These are phyloP conservation scores for Rhinatrema bivittatum DNA, from an alignment of 2,797 vertebrate genomes.

Conservation along the genomic window DNA sequence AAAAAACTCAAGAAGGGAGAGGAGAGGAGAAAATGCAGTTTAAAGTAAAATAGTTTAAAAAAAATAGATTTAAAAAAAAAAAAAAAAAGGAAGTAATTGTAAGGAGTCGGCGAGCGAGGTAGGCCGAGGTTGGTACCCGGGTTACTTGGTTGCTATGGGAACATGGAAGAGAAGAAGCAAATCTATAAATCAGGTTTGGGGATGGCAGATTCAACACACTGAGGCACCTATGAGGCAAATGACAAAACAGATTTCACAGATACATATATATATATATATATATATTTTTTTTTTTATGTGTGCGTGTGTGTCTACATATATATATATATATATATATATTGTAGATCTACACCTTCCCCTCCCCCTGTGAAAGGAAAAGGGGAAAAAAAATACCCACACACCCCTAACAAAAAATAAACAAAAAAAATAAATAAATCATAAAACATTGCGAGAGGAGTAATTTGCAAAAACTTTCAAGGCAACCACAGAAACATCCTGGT, in stretches of 20 bases:
- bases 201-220: constrained; percentile 13
- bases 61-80: too few relatives aligned
- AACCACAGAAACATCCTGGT: too few relatives aligned
- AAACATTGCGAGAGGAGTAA: too few relatives aligned
- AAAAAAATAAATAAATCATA: too few relatives aligned
- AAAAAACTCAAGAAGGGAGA: constrained; percentile 6
- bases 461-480: too few relatives aligned
- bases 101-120: constrained; percentile 20
- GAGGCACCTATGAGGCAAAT: constrained; percentile 38
- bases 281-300: too few relatives aligned
- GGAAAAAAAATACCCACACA: constrained; percentile 13
- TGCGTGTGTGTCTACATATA: too few relatives aligned
- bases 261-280: too few relatives aligned
- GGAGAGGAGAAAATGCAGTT: not conserved
- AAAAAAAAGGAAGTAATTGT: not conserved
- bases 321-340: too few relatives aligned
- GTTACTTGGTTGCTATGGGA: constrained; percentile 58
- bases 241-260: too few relatives aligned
- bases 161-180: constrained; percentile 58
- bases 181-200: constrained; percentile 17
- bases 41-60: not conserved
- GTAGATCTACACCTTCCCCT: too few relatives aligned
- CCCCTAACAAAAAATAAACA: too few relatives aligned
- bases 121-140: constrained; percentile 53
- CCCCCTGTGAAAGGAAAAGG: constrained; percentile 32